Evolutionary conservation across 2,113 vertebrate species (phyloP), one percentile per base, ranked within the genome.

Genomic region (Gallinago paraguaiae): DNA sequence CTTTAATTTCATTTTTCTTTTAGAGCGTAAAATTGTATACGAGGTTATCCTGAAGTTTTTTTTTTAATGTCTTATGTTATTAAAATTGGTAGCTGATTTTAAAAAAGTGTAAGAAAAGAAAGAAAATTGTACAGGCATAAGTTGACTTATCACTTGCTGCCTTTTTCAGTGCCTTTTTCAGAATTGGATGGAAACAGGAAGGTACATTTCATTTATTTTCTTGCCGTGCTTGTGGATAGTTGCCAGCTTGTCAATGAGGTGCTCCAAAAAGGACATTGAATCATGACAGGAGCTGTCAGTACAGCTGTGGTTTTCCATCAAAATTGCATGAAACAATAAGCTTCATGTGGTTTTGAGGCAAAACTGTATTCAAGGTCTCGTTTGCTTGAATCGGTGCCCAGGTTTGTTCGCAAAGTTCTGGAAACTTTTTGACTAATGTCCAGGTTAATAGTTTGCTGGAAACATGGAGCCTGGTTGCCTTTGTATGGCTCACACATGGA

Each of bases 231-330:
- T 60, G n/a, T 89, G 78, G 74, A 54, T 74, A 43, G 25, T 67
- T 91, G 76, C 87, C 71, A 95, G 41, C 25, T 82, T 89, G 54
- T 90, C 90, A 86, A 46, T 27, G 27, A 90, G 46, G 11, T 77
- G 54, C 67, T 93, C 67, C 30, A 20, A 61, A 65, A 77, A 93
- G 84, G 78, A 90, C 87, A 82, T 23, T 90, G 92, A 95, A 74
- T 96, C 87, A 80, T 69, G 89, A 72, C 78, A 91, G 82, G 45
- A 82, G 17, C 75, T 88, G 78, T 92, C 84, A 90, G 67, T 74
- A 28, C 67, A 83, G 50, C 81, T 86, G 82, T 69, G 54, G 41
- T 84, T 93, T 94, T 83, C 67, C 14, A 33, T 46, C 59, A 51
- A 76, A 94, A 82, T 46, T 50, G 50, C 5, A 9, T 46, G 63